Percentiles rank a stretch among this genome's conserved stretches.
These are phyloP conservation scores for Micrasema longulum DNA, from an alignment of 1,140 invertebrate genomes.

Conservation along the genomic window DNA sequence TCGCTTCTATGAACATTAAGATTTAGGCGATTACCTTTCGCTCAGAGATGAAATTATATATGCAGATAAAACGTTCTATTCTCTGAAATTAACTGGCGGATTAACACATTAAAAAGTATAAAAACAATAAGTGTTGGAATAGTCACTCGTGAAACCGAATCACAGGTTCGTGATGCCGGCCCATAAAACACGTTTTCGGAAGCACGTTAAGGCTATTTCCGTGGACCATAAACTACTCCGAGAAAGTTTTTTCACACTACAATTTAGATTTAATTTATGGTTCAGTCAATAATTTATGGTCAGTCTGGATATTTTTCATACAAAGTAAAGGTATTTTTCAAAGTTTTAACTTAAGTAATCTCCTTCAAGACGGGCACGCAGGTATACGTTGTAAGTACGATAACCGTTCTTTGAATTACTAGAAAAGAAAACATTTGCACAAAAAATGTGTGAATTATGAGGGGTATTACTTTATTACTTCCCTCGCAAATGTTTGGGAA, in stretches of 20 bases:
- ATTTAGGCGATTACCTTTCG: no score
- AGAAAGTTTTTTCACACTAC: constrained; percentile 31
- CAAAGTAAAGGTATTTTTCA: neutral
- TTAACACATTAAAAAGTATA: no score
- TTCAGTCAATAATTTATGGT: constrained; percentile 14
- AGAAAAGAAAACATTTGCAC: no score
- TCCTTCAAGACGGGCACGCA: neutral
- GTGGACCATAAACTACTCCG: constrained; percentile 25
- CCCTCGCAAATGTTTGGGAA: no score
- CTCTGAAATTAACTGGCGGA: no score
- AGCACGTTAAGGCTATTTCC: constrained; percentile 21
- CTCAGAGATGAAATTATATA: no score
- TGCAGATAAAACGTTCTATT: no score
- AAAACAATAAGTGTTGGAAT: neutral
- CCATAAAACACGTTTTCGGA: constrained; percentile 31
- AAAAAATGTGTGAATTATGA: no score
- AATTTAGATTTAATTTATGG: constrained; percentile 29
- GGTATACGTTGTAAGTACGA: neutral
- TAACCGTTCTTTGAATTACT: no score
- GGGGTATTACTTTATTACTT: no score
- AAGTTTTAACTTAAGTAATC: neutral
- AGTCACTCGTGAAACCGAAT: neutral
- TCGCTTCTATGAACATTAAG: no score
- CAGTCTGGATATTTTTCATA: constrained; percentile 1
- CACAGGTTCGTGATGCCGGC: constrained; percentile 9